phyloP scores from a whole-genome alignment of 1,140 invertebrate species.

The Ceratosolen fusciceps region DNA sequence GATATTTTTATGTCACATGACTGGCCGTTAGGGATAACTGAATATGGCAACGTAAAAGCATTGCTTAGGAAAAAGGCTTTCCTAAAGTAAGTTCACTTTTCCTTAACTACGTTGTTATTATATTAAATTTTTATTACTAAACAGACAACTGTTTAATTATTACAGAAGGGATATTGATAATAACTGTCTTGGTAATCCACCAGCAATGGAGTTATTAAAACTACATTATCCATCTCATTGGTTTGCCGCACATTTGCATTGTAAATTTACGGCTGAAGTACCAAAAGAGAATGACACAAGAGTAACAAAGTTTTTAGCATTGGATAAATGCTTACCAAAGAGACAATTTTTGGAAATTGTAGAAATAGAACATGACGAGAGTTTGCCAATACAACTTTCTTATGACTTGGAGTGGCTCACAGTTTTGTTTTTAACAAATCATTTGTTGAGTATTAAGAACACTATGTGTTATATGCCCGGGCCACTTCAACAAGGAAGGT shows the following conservation, averaged over 20 bases:
- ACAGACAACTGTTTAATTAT: conserved; percentile 48
- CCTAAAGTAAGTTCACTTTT: conserved; percentile 76
- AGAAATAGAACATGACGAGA: conserved; percentile 73
- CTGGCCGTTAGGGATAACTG: conserved; percentile 92
- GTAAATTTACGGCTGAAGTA: conserved; percentile 92
- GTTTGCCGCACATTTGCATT: conserved; percentile 98
- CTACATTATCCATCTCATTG: conserved; percentile 89
- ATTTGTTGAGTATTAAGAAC: conserved; percentile 84
- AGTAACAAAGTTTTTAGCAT: conserved; percentile 91
- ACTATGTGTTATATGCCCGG: conserved; percentile 85
- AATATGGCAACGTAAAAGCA: conserved; percentile 85
- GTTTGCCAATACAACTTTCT: conserved; percentile 75
- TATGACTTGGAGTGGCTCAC: conserved; percentile 97
- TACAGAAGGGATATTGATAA: conserved; percentile 85
- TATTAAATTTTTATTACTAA: not conserved
- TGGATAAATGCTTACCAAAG: conserved; percentile 95
- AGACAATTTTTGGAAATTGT: conserved; percentile 88
- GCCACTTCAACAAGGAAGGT: conserved; percentile 78
- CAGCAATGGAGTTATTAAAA: conserved; percentile 84
- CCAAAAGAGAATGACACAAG: conserved; percentile 64
- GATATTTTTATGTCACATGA: conserved; percentile 97
- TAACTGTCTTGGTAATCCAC: conserved; percentile 87
- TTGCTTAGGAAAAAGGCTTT: conserved; percentile 89
- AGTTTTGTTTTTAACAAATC: conserved; percentile 89
- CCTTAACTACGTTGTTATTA: not conserved